These are phyloP conservation scores for Apostichopus parvimensis DNA, from an alignment of 35 echinoderm and acorn worm genomes.

Conservation along the genomic window DNA sequence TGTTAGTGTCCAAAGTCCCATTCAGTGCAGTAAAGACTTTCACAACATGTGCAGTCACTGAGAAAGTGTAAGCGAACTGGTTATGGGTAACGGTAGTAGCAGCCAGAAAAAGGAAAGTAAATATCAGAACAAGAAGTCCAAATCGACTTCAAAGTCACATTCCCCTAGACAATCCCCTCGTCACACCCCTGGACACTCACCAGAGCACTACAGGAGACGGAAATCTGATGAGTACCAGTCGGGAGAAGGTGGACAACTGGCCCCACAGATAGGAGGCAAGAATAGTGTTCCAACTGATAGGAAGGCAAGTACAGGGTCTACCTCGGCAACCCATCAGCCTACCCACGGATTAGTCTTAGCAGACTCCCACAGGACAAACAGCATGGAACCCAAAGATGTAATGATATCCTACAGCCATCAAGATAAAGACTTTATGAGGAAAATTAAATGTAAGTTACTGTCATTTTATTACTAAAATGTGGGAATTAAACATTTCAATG, in stretches of 20 bases:
- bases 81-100: constrained; percentile 51
- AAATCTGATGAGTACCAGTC: neutral
- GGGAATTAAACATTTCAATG: no score
- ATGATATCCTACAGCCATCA: constrained; percentile 97
- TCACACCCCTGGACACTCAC: neutral
- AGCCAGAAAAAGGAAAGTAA: neutral
- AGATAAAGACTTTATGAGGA: constrained; percentile 87
- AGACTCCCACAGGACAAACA: constrained; percentile 42
- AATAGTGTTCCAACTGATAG: neutral
- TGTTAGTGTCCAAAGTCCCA: no score
- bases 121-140: neutral
- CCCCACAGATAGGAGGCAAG: neutral
- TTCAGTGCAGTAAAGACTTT: no score
- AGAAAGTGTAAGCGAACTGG: neutral
- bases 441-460: constrained; percentile 67
- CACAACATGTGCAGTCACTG: no score
- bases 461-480: no score
- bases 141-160: neutral
- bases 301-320: neutral
- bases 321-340: neutral
- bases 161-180: neutral
- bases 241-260: neutral
- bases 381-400: constrained; percentile 89
- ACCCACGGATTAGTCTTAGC: constrained; percentile 26
- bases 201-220: neutral